Base-by-base conservation (phyloP, 1,140 invertebrate genomes). In the Drosophila willistoni region DNA sequence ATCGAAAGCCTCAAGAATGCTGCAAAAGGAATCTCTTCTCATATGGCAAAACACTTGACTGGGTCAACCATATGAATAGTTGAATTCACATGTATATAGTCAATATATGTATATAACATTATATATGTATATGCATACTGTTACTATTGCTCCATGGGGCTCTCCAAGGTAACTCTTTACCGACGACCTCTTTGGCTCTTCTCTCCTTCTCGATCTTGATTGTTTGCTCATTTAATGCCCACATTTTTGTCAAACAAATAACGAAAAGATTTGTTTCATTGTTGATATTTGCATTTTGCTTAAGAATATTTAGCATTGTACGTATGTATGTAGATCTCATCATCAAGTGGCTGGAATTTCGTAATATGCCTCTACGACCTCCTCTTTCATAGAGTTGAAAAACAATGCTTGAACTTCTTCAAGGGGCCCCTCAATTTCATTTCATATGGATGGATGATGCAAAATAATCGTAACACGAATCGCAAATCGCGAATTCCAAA, bases 271-370 rank as follows among this genome's bases (percentile, higher is more conserved):
- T 79, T 89, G 69, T 75, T 89, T 74, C 77, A 73, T 81, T 89
- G 80, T 86, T 89, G 67, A 89, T 86, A 89, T 86, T 86, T 86
- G 83, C 84, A 89, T 86, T 77, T 79, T 29, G 79, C 84, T 89
- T 14, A 67, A 77, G 57, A 81, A 70, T 51, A 51, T 51, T 51
- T 51, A 51, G 44, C 17, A 47, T 51, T 39, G 29, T 25, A 39
- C 2, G 36, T 13, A 12, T 39, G 12, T 39, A 39, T 55, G 72
- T 44, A 68, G 42, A 47, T 66, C 57, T 80, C 29, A 36, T 36
- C 36, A 39, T 39, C 65, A 63, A 85, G 81, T 85, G 81, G 62
- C 77, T 77, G 68, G 41, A 73, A 83, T 85, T 83, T 83, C 73
- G 69, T 75, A 74, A 83, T 66, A 36, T 63, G 77, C 56, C 63